A percentile compares a stretch with the other conserved stretches of the same genome.
Conservation (phyloP, 2,113 vertebrate genomes). For the Craseonycteris thonglongyai region DNA sequence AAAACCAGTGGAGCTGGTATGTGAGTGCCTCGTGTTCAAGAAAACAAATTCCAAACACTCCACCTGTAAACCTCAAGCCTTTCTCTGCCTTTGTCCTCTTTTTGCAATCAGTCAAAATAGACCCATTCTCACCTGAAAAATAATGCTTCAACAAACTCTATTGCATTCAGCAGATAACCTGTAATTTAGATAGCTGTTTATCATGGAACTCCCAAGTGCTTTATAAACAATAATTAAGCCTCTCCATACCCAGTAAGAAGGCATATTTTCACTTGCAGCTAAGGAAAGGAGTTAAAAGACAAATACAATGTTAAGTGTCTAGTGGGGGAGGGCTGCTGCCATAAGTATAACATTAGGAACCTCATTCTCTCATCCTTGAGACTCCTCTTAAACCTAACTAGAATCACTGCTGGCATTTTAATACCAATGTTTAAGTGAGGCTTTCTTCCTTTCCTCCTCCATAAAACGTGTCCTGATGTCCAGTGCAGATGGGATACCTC, state of each 20-base stretch:
- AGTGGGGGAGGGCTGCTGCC: not conserved
- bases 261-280: not conserved
- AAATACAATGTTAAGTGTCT: not conserved
- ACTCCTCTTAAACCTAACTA: not conserved
- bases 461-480: not conserved
- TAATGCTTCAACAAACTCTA: not conserved
- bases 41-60: not conserved
- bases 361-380: not conserved
- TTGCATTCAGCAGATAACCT: not conserved
- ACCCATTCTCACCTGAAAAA: not conserved
- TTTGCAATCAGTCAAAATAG: not conserved
- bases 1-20: conserved; percentile 40
- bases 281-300: not conserved
- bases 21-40: not conserved
- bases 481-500: not conserved
- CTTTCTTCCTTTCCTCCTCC: not conserved
- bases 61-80: not conserved
- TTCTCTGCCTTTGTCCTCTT: not conserved
- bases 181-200: not conserved
- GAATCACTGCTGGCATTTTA: not conserved
- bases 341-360: not conserved
- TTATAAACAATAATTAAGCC: not conserved
- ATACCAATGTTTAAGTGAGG: not conserved
- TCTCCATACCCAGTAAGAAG: not conserved
- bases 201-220: not conserved